Conservation (phyloP, 2,113 vertebrate species). For the Salvelinus alpinus region DNA sequence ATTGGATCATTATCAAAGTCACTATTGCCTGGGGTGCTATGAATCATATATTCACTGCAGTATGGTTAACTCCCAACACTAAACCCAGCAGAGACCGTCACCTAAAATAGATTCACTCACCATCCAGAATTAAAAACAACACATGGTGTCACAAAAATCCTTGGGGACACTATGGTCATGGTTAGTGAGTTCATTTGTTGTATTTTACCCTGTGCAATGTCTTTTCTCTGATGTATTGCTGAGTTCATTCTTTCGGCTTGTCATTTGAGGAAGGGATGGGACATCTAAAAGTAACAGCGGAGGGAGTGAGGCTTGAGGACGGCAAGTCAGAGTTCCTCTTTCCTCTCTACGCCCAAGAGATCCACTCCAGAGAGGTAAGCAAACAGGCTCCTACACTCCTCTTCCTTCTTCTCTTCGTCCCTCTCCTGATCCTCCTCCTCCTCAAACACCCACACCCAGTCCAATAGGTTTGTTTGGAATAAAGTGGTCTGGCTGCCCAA, state of each 20-base stretch:
- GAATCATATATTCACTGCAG: neutral
- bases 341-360: slow-evolving; percentile 91
- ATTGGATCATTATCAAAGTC: too few species aligned
- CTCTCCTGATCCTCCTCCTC: too few species aligned
- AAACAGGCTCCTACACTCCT: slow-evolving; percentile 13
- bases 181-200: neutral
- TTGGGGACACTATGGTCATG: neutral
- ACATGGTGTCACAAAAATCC: too few species aligned
- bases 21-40: too few species aligned
- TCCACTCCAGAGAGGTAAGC: slow-evolving; percentile 90
- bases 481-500: neutral
- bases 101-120: neutral
- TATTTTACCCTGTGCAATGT: neutral
- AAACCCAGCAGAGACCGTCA: too few species aligned
- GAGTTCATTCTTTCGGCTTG: slow-evolving; percentile 1
- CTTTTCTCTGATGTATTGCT: neutral
- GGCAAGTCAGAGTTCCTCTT: slow-evolving; percentile 95
- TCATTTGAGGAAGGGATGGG: slow-evolving; percentile 89
- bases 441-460: neutral
- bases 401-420: neutral
- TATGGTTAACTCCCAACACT: too few species aligned
- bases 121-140: neutral
- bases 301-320: slow-evolving; percentile 89
- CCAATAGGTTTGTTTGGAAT: slow-evolving; percentile 22
- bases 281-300: slow-evolving; percentile 81